phyloP scores from a whole-genome alignment of 2,888 invertebrate species.

The Phasia obesa region DNA sequence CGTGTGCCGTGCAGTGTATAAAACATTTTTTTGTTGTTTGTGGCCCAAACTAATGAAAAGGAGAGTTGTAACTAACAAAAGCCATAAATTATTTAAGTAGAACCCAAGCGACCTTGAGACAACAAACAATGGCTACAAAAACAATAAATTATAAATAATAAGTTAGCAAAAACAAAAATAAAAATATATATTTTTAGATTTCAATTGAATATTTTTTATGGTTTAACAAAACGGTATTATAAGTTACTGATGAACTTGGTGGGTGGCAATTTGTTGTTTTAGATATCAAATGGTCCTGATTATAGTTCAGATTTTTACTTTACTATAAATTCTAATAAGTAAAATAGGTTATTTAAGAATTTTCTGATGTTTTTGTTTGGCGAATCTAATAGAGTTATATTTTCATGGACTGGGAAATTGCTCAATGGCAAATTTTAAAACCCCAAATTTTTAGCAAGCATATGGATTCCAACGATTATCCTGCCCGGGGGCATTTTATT shows the following conservation, averaged over 20 bases:
- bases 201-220: neutral
- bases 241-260: neutral
- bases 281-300: no score
- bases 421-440: no score
- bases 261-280: neutral
- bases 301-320: no score
- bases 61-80: conserved; percentile 46
- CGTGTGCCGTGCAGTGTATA: neutral
- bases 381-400: no score
- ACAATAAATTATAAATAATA: conserved; percentile 8
- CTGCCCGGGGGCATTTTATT: no score
- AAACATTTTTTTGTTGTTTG: conserved; percentile 8
- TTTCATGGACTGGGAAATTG: no score
- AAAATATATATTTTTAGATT: neutral
- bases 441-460: no score
- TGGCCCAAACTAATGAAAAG: conserved; percentile 60
- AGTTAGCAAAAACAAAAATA: no score
- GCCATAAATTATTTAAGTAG: conserved; percentile 62
- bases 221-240: neutral
- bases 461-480: no score
- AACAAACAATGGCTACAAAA: conserved; percentile 19
- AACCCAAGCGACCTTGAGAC: conserved; percentile 68
- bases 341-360: no score
- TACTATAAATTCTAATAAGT: no score
- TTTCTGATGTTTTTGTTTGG: no score